Conservation (phyloP, 2,797 vertebrate genomes). For the Clarias laeviceps region DNA sequence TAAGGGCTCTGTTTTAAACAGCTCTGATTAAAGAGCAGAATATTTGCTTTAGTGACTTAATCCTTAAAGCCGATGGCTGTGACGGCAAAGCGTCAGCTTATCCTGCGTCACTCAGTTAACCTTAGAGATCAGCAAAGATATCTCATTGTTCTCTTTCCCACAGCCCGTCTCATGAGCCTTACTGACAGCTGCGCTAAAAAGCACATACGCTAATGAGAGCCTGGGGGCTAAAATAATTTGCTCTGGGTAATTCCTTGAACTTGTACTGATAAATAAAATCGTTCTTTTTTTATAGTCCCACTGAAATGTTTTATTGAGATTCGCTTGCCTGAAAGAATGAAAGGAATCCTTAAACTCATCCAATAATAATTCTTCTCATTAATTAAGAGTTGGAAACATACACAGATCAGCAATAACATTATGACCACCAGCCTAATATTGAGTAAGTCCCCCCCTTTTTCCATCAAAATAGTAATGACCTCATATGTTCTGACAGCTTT, state of each 20-base stretch:
- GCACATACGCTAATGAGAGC: not conserved
- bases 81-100: slow-evolving; percentile 3
- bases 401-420: not conserved
- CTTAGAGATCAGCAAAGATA: not conserved
- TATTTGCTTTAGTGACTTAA: slow-evolving; percentile 27
- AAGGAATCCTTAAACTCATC: slow-evolving; percentile 2
- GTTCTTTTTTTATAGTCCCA: slow-evolving; percentile 1
- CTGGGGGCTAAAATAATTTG: slow-evolving; percentile 11
- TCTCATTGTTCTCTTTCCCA: slow-evolving; percentile 29
- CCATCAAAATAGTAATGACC: no score
- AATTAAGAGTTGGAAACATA: not conserved
- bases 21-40: slow-evolving; percentile 16
- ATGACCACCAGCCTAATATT: no score
- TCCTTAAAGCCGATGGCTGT: not conserved
- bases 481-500: no score
- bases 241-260: slow-evolving; percentile 10
- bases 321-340: slow-evolving; percentile 6
- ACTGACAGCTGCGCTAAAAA: not conserved
- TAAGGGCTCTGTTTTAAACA: not conserved
- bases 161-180: not conserved
- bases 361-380: not conserved
- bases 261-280: slow-evolving; percentile 17
- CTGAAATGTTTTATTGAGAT: slow-evolving; percentile 3
- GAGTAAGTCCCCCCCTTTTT: no score
- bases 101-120: slow-evolving; percentile 9